Conservation (phyloP, 2,113 vertebrate species). For the Gymnogyps californianus region DNA sequence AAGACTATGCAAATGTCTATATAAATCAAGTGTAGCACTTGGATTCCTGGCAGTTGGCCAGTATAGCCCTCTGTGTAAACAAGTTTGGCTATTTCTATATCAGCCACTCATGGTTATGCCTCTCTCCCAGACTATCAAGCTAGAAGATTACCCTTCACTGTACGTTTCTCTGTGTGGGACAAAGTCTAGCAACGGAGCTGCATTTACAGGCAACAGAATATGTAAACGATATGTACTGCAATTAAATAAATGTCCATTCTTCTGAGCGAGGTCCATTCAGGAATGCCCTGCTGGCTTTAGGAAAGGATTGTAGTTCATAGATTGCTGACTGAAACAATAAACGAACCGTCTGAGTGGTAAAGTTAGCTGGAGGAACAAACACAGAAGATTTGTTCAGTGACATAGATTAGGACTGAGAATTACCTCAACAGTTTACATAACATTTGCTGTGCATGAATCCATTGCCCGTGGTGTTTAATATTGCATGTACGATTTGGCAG, state of each 20-base stretch:
- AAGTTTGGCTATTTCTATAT: not conserved
- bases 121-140: not conserved
- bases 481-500: conserved; percentile 11
- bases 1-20: not conserved
- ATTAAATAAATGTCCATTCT: not conserved
- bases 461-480: conserved; percentile 30
- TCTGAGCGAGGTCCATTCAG: not conserved
- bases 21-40: not conserved
- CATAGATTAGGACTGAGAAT: not conserved
- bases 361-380: not conserved
- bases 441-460: not conserved
- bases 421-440: not conserved
- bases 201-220: not conserved
- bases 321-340: not conserved
- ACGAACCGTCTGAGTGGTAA: not conserved
- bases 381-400: not conserved
- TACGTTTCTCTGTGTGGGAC: not conserved
- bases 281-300: not conserved
- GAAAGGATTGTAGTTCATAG: not conserved
- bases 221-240: not conserved
- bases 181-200: not conserved
- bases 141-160: not conserved
- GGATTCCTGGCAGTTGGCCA: not conserved
- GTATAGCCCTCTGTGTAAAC: not conserved
- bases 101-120: not conserved